phyloP scores from a whole-genome alignment of 2,797 vertebrate genomes.

The Lepilemur septentrionalis region DNA sequence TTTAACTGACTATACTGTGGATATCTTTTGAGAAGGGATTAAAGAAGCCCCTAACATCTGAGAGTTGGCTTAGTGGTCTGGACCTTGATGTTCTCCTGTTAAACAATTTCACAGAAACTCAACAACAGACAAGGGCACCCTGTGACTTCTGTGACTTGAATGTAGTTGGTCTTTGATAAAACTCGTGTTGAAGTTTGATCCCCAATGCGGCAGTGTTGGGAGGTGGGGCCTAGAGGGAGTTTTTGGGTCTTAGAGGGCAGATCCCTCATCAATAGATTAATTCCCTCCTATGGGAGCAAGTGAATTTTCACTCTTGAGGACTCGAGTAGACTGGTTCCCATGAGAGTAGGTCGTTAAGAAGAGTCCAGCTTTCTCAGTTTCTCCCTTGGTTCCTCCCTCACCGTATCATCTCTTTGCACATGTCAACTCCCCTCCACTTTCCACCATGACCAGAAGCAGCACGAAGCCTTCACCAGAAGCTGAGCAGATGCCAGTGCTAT shows the following conservation, averaged over 20 bases:
- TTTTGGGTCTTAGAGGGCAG: not conserved
- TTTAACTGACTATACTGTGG: not conserved
- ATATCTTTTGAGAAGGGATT: not conserved
- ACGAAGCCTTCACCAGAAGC: not conserved
- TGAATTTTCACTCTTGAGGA: not conserved
- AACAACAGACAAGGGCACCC: not conserved
- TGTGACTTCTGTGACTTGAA: not conserved
- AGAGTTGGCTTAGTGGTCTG: not conserved
- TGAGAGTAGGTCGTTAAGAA: not conserved
- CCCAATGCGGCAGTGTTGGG: not conserved
- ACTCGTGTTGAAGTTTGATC: not conserved
- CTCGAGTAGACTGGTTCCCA: not conserved
- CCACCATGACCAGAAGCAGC: not conserved
- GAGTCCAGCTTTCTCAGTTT: not conserved
- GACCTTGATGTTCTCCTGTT: not conserved
- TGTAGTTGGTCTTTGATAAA: not conserved
- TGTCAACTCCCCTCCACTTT: not conserved
- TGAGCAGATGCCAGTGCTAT: not conserved
- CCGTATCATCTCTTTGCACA: not conserved
- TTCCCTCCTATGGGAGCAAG: not conserved
- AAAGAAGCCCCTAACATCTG: not conserved
- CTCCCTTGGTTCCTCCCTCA: not conserved
- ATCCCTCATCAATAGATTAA: not conserved
- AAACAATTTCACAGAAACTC: not conserved
- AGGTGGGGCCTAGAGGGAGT: not conserved